Conservation (phyloP, 2,113 vertebrate genomes). For the Lycocorax pyrrhopterus region DNA sequence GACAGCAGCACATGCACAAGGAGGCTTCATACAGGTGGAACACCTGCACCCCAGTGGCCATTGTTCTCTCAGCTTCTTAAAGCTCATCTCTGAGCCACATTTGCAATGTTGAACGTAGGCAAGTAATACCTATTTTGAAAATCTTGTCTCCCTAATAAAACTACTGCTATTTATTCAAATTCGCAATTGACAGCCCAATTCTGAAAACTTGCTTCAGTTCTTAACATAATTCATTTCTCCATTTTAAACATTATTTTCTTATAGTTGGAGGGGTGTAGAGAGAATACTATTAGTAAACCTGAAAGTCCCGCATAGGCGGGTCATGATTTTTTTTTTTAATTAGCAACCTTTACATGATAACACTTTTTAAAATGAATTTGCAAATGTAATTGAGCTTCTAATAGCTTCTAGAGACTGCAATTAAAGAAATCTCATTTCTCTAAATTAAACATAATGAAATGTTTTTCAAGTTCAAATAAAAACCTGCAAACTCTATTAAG, state of each 20-base stretch:
- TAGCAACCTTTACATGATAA: constrained; percentile 66
- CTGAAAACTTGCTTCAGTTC: neutral
- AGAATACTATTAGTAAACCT: neutral
- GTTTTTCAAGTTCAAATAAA: constrained; percentile 73
- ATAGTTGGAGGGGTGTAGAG: neutral
- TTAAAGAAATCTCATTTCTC: constrained; percentile 77
- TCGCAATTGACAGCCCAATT: neutral
- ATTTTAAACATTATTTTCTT: neutral
- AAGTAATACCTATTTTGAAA: neutral
- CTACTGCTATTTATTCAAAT: constrained; percentile 6
- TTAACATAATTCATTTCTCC: constrained; percentile 27
- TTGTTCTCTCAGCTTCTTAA: neutral
- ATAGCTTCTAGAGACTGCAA: constrained; percentile 73
- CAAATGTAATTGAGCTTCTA: constrained; percentile 74
- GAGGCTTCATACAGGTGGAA: neutral
- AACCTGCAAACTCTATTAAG: constrained; percentile 64
- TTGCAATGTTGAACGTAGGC: neutral
- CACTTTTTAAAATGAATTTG: constrained; percentile 68
- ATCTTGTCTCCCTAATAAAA: constrained; percentile 1
- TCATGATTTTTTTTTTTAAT: constrained; percentile 39
- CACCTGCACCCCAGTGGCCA: neutral
- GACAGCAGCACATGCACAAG: neutral
- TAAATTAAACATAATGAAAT: constrained; percentile 77
- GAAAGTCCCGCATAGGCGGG: neutral
- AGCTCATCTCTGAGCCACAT: neutral